Percentiles rank a stretch among this genome's conserved stretches.
These are phyloP conservation scores for Poeciliopsis infans DNA, from an alignment of 2,797 vertebrate genomes.

Conservation along the genomic window DNA sequence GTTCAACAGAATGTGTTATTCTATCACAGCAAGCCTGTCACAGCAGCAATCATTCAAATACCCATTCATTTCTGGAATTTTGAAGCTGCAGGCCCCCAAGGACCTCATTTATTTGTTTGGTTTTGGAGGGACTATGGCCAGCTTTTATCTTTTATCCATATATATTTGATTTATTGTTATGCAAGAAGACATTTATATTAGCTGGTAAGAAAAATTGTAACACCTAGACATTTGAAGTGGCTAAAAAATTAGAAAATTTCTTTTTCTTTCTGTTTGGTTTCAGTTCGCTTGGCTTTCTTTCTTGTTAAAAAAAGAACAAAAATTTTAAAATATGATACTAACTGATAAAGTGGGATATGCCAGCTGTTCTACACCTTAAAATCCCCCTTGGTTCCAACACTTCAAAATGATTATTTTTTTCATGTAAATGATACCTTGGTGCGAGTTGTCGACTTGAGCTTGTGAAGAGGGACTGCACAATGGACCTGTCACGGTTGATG, in stretches of 20 bases:
- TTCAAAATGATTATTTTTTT: conserved; percentile 74
- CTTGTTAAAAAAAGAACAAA: neutral
- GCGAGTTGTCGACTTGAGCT: conserved; percentile 73
- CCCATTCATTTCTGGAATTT: conserved; percentile 80
- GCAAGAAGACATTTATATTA: conserved; percentile 21
- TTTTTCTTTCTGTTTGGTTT: neutral
- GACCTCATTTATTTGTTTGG: conserved; percentile 67
- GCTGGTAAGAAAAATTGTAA: conserved; percentile 6
- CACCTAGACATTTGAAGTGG: neutral
- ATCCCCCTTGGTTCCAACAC: conserved; percentile 47
- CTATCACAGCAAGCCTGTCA: conserved; percentile 86
- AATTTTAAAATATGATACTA: neutral
- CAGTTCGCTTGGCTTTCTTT: neutral
- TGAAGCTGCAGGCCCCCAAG: conserved; percentile 65
- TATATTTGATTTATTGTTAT: conserved; percentile 11
- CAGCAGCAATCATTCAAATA: conserved; percentile 86
- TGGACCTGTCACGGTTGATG: conserved; percentile 84
- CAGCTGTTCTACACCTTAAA: conserved; percentile 43
- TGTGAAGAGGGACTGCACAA: conserved; percentile 77
- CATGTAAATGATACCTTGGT: conserved; percentile 79
- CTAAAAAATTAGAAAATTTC: neutral
- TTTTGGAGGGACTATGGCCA: conserved; percentile 39
- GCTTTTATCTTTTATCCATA: conserved; percentile 54
- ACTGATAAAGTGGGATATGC: neutral
- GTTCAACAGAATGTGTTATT: conserved; percentile 87